These are phyloP conservation scores for Drosophila dunni DNA, from an alignment of 1,140 invertebrate species.

Conservation along the genomic window DNA sequence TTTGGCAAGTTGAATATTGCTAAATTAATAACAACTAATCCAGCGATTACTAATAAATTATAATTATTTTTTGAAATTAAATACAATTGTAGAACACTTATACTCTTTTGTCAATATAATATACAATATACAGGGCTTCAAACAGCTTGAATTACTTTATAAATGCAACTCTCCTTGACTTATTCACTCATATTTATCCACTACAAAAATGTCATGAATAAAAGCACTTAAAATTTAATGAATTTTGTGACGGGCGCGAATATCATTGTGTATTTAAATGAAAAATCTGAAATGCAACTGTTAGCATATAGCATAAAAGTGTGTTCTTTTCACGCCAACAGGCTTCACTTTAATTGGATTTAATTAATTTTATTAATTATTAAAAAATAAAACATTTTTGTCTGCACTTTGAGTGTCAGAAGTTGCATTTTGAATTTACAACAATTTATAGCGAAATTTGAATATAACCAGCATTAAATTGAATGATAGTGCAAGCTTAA, in stretches of 20 bases:
- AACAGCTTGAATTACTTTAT: too few relatives aligned
- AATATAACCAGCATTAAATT: too few relatives aligned
- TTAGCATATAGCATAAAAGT: neutral
- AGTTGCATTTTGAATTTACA: slow-evolving; percentile 1
- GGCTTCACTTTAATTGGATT: neutral
- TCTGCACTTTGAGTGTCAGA: neutral
- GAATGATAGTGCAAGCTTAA: too few relatives aligned
- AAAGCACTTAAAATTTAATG: slow-evolving; percentile 17
- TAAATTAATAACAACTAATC: neutral
- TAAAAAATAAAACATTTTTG: too few relatives aligned
- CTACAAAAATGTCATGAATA: neutral
- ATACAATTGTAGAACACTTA: too few relatives aligned
- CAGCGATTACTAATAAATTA: neutral
- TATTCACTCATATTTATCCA: neutral
- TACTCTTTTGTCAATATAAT: too few relatives aligned
- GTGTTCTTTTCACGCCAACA: neutral
- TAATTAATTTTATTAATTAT: neutral
- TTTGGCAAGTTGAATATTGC: neutral
- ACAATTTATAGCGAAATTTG: neutral
- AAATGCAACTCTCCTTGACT: neutral
- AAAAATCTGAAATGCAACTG: neutral
- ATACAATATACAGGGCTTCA: too few relatives aligned
- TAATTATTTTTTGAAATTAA: too few relatives aligned
- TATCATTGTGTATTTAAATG: neutral
- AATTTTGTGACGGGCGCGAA: slow-evolving; percentile 3